These are phyloP conservation scores for Sinocyclocheilus grahami DNA, from an alignment of 2,113 vertebrate genomes.

Conservation along the genomic window DNA sequence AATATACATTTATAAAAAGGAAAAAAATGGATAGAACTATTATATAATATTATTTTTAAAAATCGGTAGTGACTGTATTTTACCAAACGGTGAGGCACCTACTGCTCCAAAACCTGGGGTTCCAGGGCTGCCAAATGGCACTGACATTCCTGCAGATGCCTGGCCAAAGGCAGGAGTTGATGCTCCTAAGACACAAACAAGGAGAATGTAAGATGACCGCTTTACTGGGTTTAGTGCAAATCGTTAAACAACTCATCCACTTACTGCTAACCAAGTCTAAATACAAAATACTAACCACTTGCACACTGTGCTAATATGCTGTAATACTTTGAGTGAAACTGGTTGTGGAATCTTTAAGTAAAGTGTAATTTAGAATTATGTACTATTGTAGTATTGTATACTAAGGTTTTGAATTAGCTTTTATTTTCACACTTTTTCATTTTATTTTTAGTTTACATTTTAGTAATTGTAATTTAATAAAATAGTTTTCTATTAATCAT, in stretches of 20 bases:
- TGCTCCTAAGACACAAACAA: conserved; percentile 70
- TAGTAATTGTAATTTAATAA: too few relatives aligned
- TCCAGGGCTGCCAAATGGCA: conserved; percentile 82
- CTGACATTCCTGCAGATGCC: conserved; percentile 68
- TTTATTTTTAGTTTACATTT: too few relatives aligned
- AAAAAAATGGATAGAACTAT: background rate
- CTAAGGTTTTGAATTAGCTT: too few relatives aligned
- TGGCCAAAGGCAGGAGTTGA: conserved; percentile 85
- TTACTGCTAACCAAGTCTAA: background rate
- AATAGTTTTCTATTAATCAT: too few relatives aligned
- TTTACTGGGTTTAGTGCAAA: background rate
- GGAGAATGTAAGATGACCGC: background rate
- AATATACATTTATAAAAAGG: background rate
- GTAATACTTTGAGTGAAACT: too few relatives aligned
- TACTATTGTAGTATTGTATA: too few relatives aligned
- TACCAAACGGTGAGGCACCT: conserved; percentile 77
- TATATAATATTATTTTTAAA: background rate
- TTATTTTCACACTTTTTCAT: too few relatives aligned
- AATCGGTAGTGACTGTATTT: too few relatives aligned
- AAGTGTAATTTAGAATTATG: too few relatives aligned
- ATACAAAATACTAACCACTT: background rate
- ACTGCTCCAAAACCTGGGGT: conserved; percentile 78
- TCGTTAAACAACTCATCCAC: background rate
- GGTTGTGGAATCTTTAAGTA: too few relatives aligned
- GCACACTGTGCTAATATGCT: too few relatives aligned